Conservation (phyloP, 1,140 invertebrate genomes). For the Acromyrmex echinatior region DNA sequence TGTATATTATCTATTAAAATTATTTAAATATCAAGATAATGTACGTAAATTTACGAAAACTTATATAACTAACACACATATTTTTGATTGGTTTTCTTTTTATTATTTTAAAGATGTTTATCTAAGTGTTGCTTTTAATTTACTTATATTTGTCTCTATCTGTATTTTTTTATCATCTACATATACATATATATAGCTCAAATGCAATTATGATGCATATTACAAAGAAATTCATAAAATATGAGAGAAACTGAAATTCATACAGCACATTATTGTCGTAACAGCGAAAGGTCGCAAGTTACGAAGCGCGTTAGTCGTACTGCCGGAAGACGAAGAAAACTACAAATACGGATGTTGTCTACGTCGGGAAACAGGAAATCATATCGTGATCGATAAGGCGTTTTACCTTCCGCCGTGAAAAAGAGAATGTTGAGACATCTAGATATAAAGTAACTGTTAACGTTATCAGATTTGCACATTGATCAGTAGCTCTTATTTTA, state of each 20-base stretch:
- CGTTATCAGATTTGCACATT: neutral
- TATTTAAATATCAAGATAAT: neutral
- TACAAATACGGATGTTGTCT: conserved; percentile 48
- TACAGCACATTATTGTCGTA: conserved; percentile 3
- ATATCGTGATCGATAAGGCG: conserved; percentile 59
- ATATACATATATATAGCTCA: neutral
- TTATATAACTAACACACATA: neutral
- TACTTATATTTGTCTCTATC: neutral
- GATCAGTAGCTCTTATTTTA: neutral
- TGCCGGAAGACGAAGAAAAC: conserved; percentile 53
- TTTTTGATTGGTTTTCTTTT: neutral
- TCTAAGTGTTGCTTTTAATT: conserved; percentile 9
- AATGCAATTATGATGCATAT: neutral
- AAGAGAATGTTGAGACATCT: neutral
- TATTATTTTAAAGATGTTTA: neutral
- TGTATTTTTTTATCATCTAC: neutral
- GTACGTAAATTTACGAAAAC: neutral
- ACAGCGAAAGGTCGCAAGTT: conserved; percentile 29
- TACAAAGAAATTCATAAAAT: neutral
- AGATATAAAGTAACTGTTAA: conserved; percentile 37
- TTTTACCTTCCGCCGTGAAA: conserved; percentile 40
- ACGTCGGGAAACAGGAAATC: conserved; percentile 46
- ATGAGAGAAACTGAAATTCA: neutral
- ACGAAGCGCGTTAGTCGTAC: conserved; percentile 34
- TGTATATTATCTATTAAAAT: neutral